A percentile compares a stretch with the other conserved stretches of the same genome.
Conservation (phyloP, 2,113 vertebrate genomes). For the Myiozetetes cayanensis region DNA sequence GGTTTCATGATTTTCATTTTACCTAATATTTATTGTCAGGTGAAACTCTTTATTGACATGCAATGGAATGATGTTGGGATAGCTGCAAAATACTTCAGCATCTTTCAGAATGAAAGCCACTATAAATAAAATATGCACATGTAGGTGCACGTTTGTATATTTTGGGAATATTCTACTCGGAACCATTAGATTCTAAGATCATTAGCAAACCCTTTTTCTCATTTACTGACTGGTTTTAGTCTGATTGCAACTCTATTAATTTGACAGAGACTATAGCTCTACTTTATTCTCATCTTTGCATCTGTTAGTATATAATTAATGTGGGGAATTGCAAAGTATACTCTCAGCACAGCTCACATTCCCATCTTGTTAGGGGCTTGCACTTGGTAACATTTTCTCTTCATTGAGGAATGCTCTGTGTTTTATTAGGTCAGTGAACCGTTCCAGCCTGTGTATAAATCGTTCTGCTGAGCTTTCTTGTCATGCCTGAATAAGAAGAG, state of each 20-base stretch:
- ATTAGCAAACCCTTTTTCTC: neutral
- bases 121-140: neutral
- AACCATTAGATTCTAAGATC: neutral
- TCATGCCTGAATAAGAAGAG: neutral
- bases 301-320: conserved; percentile 13
- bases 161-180: neutral
- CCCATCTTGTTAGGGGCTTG: neutral
- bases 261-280: neutral
- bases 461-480: conserved; percentile 27
- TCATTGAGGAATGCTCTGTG: conserved; percentile 20
- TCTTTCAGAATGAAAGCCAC: neutral
- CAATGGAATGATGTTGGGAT: neutral
- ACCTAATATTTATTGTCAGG: neutral
- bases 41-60: neutral
- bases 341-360: conserved; percentile 13
- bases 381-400: conserved; percentile 26
- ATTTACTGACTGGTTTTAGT: neutral
- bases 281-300: conserved; percentile 1
- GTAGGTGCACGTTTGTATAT: neutral
- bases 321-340: conserved; percentile 15
- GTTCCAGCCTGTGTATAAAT: neutral
- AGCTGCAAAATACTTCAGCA: neutral
- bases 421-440: conserved; percentile 51
- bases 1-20: neutral
- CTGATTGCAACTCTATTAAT: neutral